Base-by-base conservation (phyloP, 2,797 vertebrate genomes). In the Melanogrammus aeglefinus region DNA sequence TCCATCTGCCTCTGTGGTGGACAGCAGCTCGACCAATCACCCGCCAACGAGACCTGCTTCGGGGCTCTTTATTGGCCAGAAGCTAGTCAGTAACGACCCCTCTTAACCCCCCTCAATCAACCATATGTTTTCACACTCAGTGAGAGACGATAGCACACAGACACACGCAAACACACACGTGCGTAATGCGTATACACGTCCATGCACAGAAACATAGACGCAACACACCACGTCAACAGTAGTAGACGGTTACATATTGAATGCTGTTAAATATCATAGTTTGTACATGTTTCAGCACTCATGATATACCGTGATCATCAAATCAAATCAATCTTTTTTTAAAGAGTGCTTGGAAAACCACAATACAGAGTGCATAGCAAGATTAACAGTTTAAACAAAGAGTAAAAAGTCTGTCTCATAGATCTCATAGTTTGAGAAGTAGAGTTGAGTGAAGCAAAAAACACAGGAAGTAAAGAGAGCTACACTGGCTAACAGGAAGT, bases 61-160 rank as follows among this genome's bases (percentile, higher is more conserved):
- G 21, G 51, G 18, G 51, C 51, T 24, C 80, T 76, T 79, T 82
- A 86, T 82, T 84, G 84, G 87, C 74, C 41, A 44, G 70, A 69
- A 36, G 51, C 41, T 41, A 57, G 24, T 33, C n/a, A 80, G 84
- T 75, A 51, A 72, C 80, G 7, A 81, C 87, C 73, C 71, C 76
- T 83, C 72, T 33, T 29, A 78, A 24, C 1, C 66, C 75, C 70
- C 39, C 13, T 73, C 35, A 21, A 12, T 70, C n/a, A 74, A 35
- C 21, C 63, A 80, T 78, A 77, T 79, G 80, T 82, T 24, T 66
- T 75, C 75, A 72, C 80, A 73, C 39, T 74, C 38, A 4, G 24
- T 14, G 33, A 76, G 77, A 77, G 76, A 27, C 74, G 81, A 51
- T 12, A 13, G 73, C 79, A 71, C 27, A 18, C 29, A 35, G 39